phyloP scores from a whole-genome alignment of 2,888 invertebrate genomes.

The Gibbula magus region DNA sequence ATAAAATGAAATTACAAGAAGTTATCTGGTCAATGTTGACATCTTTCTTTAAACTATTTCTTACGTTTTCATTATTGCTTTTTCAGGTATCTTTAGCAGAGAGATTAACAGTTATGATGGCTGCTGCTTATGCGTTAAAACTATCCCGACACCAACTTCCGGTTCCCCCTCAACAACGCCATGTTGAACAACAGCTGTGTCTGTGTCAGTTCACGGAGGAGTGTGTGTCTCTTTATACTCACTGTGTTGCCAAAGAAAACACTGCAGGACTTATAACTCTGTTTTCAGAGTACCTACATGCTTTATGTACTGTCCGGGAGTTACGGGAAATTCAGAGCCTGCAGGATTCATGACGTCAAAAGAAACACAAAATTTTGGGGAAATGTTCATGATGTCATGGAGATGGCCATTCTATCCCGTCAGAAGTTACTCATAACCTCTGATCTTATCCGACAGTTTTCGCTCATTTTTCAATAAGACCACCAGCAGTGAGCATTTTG shows the following conservation, averaged over 20 bases:
- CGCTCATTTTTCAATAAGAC: no score
- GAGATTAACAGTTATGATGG: conserved; percentile 60
- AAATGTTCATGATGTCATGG: no score
- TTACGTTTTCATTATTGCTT: not conserved
- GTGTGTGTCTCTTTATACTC: conserved; percentile 31
- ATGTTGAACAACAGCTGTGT: conserved; percentile 48
- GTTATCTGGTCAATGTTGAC: no score
- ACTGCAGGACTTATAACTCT: conserved; percentile 5
- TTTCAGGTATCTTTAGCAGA: conserved; percentile 57
- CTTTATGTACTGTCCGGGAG: not conserved
- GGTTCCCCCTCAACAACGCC: conserved; percentile 48
- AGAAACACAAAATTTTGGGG: no score
- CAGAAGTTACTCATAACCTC: no score
- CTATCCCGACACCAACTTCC: conserved; percentile 42
- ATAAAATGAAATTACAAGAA: not conserved
- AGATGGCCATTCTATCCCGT: no score
- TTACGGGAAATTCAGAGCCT: not conserved
- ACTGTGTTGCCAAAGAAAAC: conserved; percentile 18
- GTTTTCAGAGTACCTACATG: conserved; percentile 5
- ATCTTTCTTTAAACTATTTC: no score
- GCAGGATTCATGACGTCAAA: not conserved
- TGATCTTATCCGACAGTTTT: no score
- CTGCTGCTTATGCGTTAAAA: conserved; percentile 54
- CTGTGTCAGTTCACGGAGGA: conserved; percentile 56
- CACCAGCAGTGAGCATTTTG: no score